Evolutionary conservation across 2,113 vertebrate species (phyloP), one percentile per base, ranked within the genome.

Genomic region (Heterochromis multidens): DNA sequence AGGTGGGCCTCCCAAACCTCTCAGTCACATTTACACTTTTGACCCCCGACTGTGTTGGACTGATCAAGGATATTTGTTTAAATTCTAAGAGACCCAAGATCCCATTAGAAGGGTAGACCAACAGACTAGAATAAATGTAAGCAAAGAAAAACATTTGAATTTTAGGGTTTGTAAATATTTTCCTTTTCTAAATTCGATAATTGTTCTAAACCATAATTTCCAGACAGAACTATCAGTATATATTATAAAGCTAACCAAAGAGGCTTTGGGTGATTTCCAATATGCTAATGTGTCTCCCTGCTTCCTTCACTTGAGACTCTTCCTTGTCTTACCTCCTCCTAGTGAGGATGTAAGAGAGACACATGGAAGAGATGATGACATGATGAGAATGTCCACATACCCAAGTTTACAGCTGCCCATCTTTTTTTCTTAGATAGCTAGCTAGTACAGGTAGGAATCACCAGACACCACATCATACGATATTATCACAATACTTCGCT

Each of bases 11-110:
- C 43, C 23, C 21, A 65, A 54, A 83, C 56, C 76, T 81, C 40
- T 40, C 25, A 16, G 19, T 56, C 35, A 14, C 70, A 52, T 85
- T 60, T 82, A 74, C 57, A 90, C 79, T 79, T 81, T 21, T 85
- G 78, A 83, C 78, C 90, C 37, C 13, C 58, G 87, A 60, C 56
- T 77, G 27, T 77, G 40, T 49, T 77, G 46, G 70, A 49, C 70
- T 25, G 59, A 79, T 57, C 1, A 83, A 80, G 1, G 23, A 21
- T 49, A 10, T 65, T 77, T 25, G 33, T 40, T 63, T 21, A 25
- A 59, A 31, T 67, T 58, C 33, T 37, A 11, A 78, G 52, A 49
- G 58, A 21, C 12, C 46, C 35, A 37, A 23, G 77, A 79, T 76
- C 13, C 6, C 9, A 74, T 74, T 2, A 31, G 67, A 74, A 31